phyloP scores from a whole-genome alignment of 1,140 invertebrate genomes.

The Heliconius hewitsoni region DNA sequence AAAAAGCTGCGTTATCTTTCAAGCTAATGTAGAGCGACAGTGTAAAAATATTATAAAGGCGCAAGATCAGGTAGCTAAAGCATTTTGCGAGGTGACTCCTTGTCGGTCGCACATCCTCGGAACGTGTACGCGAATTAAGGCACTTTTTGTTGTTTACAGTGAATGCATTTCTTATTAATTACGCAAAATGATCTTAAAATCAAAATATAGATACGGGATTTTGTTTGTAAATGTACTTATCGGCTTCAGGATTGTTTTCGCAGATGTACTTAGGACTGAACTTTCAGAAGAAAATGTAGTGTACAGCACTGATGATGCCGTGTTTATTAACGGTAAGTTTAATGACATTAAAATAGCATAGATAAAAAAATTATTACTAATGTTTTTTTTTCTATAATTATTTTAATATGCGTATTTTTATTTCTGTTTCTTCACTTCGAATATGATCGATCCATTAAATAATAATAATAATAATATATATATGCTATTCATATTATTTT shows the following conservation, averaged over 20 bases:
- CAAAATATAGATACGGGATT: neutral
- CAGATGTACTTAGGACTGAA: conserved; percentile 48
- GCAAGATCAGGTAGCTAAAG: conserved; percentile 56
- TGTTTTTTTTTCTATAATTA: neutral
- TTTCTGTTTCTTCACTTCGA: too few species aligned
- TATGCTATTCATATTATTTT: too few species aligned
- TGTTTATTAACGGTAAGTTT: conserved; percentile 67
- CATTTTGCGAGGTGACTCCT: conserved; percentile 77
- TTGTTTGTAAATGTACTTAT: neutral
- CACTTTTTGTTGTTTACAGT: conserved; percentile 38
- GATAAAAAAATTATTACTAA: neutral
- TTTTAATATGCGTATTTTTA: neutral
- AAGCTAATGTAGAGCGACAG: conserved; percentile 72
- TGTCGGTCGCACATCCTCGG: conserved; percentile 66
- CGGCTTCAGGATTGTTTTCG: conserved; percentile 50
- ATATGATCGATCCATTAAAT: too few species aligned
- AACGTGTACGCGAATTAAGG: conserved; percentile 41
- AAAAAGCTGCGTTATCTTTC: conserved; percentile 77
- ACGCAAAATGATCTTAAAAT: neutral
- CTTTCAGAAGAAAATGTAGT: conserved; percentile 65
- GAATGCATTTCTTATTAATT: conserved; percentile 50
- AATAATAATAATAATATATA: too few species aligned
- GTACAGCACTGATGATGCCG: conserved; percentile 70
- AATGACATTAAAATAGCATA: neutral
- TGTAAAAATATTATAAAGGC: conserved; percentile 79